Conservation (phyloP, 2,797 vertebrate species). For the Sebastes oblongus region DNA sequence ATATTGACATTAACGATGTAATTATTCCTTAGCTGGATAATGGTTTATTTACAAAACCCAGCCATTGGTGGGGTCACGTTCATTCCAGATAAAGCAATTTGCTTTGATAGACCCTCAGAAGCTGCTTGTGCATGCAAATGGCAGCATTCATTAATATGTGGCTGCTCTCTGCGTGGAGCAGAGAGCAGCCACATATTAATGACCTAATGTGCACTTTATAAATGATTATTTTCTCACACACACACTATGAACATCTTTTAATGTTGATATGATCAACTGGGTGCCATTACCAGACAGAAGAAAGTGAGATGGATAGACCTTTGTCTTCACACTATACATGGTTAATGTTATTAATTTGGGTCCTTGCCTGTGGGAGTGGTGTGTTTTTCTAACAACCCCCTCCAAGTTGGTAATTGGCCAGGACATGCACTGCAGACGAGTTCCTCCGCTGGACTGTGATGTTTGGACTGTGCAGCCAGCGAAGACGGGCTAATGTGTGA, state of each 20-base stretch:
- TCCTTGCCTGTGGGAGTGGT: constrained; percentile 63
- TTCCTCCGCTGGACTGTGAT: constrained; percentile 24
- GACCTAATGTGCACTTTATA: too few species aligned
- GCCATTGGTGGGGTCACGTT: constrained; percentile 62
- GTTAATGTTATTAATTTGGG: constrained; percentile 67
- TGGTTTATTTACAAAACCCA: constrained; percentile 77
- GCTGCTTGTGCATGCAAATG: constrained; percentile 73
- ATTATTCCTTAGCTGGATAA: constrained; percentile 74
- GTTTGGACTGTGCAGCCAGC: constrained; percentile 20
- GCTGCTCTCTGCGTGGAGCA: constrained; percentile 43
- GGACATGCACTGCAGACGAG: constrained; percentile 38
- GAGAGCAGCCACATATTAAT: not conserved
- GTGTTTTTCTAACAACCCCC: constrained; percentile 57
- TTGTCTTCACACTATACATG: constrained; percentile 34
- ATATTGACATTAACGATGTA: constrained; percentile 62
- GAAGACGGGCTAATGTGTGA: constrained; percentile 5
- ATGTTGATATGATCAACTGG: not conserved
- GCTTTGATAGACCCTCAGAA: constrained; percentile 72
- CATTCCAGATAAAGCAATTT: constrained; percentile 74
- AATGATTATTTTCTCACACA: too few species aligned
- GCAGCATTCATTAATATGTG: constrained; percentile 70
- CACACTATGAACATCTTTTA: too few species aligned
- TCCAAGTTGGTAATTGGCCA: constrained; percentile 64
- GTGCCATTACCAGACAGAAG: constrained; percentile 56
- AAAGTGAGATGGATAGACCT: constrained; percentile 69